phyloP scores from a whole-genome alignment of 2,113 vertebrate genomes.

The Tenebrosternarchus preto region DNA sequence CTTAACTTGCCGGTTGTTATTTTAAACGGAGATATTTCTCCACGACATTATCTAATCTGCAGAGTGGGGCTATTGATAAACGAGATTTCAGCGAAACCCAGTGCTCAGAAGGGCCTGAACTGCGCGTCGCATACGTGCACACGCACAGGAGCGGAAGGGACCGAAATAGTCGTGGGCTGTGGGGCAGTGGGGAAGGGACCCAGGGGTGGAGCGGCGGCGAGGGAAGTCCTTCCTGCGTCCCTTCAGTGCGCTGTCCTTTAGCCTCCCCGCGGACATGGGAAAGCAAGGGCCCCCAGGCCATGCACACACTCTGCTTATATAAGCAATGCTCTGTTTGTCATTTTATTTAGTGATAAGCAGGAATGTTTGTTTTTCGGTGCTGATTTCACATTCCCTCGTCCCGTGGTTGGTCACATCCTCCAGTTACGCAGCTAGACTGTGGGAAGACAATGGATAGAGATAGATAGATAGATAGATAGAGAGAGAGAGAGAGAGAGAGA shows the following conservation, averaged over 20 bases:
- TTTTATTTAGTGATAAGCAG: constrained; percentile 24
- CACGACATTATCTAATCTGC: background rate
- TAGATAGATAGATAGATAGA: background rate
- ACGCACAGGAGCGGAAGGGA: background rate
- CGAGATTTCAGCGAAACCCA: background rate
- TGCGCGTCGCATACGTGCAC: background rate
- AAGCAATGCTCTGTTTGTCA: constrained; percentile 10
- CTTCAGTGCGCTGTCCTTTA: background rate
- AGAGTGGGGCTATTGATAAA: background rate
- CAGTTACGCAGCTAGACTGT: background rate
- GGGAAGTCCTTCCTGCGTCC: background rate
- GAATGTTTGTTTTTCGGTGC: constrained; percentile 27
- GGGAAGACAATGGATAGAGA: constrained; percentile 3
- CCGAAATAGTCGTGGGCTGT: background rate
- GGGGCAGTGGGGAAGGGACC: background rate
- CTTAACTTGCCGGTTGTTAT: background rate
- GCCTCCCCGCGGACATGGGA: constrained; percentile 3
- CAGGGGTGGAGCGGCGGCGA: background rate
- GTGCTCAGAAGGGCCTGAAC: background rate
- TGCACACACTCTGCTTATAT: constrained; percentile 18
- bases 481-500: constrained; percentile 4
- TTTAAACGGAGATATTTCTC: background rate
- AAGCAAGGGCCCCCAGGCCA: background rate
- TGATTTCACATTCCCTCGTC: background rate
- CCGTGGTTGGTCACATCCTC: background rate